Base-by-base conservation (phyloP, 2,113 vertebrate genomes). In the Glaucomys volans region DNA sequence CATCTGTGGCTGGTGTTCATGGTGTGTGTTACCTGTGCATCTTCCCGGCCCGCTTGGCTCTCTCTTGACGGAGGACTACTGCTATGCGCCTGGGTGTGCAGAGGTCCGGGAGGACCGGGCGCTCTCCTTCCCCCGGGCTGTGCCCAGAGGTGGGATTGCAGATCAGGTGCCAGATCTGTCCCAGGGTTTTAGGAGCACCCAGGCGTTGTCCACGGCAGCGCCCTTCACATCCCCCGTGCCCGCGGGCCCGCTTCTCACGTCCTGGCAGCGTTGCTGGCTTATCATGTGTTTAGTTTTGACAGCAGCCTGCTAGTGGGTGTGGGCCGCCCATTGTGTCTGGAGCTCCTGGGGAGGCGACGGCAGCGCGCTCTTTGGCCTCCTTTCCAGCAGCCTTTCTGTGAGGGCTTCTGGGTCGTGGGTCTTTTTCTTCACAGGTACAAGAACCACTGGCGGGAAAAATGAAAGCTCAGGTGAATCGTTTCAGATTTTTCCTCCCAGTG, bases 201-300 rank as follows among this genome's bases (percentile, higher is more conserved):
- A 2, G 2, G 14, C 5, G 0, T 50, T 66, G 26, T 52, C 26
- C 6, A 1, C 0, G 4, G 3, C 9, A 1, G 9, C 16, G 9
- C 16, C 64, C 4, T 2, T 16, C 9, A 4, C 0, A 0, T 37
- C 8, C 67, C 50, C 3, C 2, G 42, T 1, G 16, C 17, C 0
- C 9, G 2, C 42, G 37, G 20, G 20, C 24, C 10, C 54, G 4
- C 18, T 57, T 20, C 59, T 50, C 30, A 1, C 18, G 0, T 2
- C 20, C 40, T 40, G 9, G 0, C 35, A 4, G 26, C 64, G 8
- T 2, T 20, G 35, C 32, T 10, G 22, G 7, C 2, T 66, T 90
- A 35, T 52, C 24, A n/a, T 28, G 14, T 87, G 4, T 54, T 47
- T 44, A 26, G 0, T 6, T 69, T 44, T 84, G 37, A 40, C 7